A percentile compares a stretch with the other conserved stretches of the same genome.
Conservation (phyloP, 2,797 vertebrate genomes). For the Clarias platycephalus region DNA sequence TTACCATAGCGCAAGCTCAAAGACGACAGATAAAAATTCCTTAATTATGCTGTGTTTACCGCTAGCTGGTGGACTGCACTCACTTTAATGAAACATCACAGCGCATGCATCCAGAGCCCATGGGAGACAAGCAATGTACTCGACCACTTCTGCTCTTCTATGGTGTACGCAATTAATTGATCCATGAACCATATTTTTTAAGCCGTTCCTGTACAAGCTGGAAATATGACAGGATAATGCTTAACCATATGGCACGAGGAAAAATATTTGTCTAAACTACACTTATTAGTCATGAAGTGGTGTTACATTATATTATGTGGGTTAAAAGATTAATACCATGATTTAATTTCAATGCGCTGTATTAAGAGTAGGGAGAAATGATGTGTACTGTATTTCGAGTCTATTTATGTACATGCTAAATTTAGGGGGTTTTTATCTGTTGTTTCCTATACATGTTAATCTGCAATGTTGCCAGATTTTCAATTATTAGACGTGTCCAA, state of each 20-base stretch:
- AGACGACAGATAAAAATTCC: slow-evolving; percentile 95
- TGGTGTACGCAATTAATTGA: slow-evolving; percentile 99
- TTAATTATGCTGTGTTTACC: slow-evolving; percentile 99
- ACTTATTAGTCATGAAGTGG: background rate
- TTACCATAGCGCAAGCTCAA: slow-evolving; percentile 99
- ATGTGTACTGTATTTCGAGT: slow-evolving; percentile 16
- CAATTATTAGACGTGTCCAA: background rate
- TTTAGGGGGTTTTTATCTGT: background rate
- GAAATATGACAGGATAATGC: slow-evolving; percentile 31
- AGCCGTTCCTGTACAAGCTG: slow-evolving; percentile 70
- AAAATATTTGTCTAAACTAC: background rate
- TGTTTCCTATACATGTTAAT: background rate
- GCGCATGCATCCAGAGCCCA: slow-evolving; percentile 90
- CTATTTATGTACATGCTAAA: background rate
- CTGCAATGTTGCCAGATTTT: background rate
- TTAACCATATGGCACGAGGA: background rate
- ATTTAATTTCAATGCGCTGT: background rate
- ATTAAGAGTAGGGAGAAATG: background rate
- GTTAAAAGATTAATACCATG: background rate
- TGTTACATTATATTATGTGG: background rate
- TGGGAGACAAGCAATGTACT: slow-evolving; percentile 91
- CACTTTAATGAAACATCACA: slow-evolving; percentile 97
- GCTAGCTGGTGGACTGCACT: slow-evolving; percentile 92
- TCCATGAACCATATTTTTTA: slow-evolving; percentile 87
- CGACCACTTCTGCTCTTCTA: slow-evolving; percentile 90